phyloP scores from a whole-genome alignment of 2,888 invertebrate genomes.

The Flexamia atlantica region DNA sequence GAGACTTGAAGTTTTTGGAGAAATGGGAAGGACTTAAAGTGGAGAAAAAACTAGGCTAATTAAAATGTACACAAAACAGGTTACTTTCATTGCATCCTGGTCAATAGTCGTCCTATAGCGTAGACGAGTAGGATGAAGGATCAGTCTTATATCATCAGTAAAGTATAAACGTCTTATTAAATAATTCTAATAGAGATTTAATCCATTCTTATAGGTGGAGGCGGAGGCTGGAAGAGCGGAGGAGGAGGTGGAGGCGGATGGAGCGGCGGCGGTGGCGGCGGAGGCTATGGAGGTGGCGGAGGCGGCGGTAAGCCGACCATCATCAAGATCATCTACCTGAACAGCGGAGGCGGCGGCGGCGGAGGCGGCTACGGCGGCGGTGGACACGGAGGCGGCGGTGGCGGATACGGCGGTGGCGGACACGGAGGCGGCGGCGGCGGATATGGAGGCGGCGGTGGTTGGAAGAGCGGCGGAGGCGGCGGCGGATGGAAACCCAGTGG shows the following conservation, averaged over 20 bases:
- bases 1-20: too few relatives aligned
- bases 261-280: slow-evolving; percentile 17
- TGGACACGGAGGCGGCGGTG: slow-evolving; percentile 28
- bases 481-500: slow-evolving; percentile 51
- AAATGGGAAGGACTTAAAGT: too few relatives aligned
- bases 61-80: too few relatives aligned
- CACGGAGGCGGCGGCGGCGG: slow-evolving; percentile 19
- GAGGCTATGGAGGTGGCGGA: neutral
- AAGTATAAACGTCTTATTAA: too few relatives aligned
- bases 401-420: neutral
- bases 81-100: too few relatives aligned
- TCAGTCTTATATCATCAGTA: too few relatives aligned
- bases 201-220: too few relatives aligned
- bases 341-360: slow-evolving; percentile 48
- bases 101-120: too few relatives aligned
- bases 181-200: too few relatives aligned
- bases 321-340: slow-evolving; percentile 37
- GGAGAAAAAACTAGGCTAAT: too few relatives aligned
- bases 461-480: slow-evolving; percentile 47
- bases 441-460: slow-evolving; percentile 50
- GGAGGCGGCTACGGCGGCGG: slow-evolving; percentile 50
- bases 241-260: slow-evolving; percentile 6
- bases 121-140: too few relatives aligned
- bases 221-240: neutral
- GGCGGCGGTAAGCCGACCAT: slow-evolving; percentile 10